Evolutionary conservation across 2,888 invertebrate genomes (phyloP).

Genomic region (Conistra vaccinii): DNA sequence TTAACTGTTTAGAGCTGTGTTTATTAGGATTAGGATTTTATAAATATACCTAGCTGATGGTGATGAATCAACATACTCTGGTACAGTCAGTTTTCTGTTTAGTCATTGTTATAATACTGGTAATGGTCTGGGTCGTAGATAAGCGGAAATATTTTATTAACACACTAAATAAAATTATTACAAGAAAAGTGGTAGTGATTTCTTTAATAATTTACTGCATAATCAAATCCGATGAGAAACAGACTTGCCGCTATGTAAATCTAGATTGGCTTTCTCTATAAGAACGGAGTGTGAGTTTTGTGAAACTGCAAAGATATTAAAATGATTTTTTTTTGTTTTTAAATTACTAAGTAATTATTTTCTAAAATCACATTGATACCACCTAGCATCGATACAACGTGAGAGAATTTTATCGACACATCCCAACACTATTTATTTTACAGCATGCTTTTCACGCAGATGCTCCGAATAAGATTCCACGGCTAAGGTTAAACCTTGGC

Average conservation of each 20-base stretch:
- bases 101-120: slow-evolving; percentile 10
- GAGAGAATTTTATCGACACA: slow-evolving; percentile 5
- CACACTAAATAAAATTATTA: neutral
- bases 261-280: neutral
- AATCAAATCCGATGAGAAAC: neutral
- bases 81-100: neutral
- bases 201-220: neutral
- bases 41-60: slow-evolving; percentile 16
- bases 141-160: neutral
- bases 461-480: slow-evolving; percentile 62
- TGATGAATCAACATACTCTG: slow-evolving; percentile 14
- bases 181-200: neutral
- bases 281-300: neutral
- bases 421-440: slow-evolving; percentile 59
- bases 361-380: neutral
- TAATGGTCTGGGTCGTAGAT: neutral
- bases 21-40: slow-evolving; percentile 28
- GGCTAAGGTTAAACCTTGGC: slow-evolving; percentile 66
- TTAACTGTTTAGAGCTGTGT: slow-evolving; percentile 26
- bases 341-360: no score
- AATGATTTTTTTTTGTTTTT: neutral
- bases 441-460: slow-evolving; percentile 59
- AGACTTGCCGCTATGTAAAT: neutral
- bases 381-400: slow-evolving; percentile 27
- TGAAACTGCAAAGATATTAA: neutral